Evolutionary conservation across 2,888 invertebrate species (phyloP).

Genomic region (Helleia helle): DNA sequence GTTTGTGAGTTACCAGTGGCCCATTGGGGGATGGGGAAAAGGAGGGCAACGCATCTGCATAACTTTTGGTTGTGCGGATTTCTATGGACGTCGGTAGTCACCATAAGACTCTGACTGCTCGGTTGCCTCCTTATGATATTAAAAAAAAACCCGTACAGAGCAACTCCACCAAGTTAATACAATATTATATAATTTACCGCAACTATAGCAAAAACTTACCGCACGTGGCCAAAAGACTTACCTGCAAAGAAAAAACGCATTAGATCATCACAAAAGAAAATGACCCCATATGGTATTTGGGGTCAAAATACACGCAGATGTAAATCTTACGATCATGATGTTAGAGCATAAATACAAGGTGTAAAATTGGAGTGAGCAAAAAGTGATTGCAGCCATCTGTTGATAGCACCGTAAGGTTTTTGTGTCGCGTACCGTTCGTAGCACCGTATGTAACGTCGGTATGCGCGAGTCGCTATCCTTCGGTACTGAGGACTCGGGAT

Average conservation of each 20-base stretch:
- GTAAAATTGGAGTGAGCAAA: conserved; percentile 4
- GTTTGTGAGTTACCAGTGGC: no score
- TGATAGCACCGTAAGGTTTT: neutral
- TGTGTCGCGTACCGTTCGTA: neutral
- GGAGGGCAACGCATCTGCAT: no score
- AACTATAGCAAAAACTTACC: conserved; percentile 4
- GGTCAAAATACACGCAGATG: neutral
- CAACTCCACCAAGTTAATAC: no score
- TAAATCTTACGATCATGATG: neutral
- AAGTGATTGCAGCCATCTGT: conserved; percentile 1
- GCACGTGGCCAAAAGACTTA: conserved; percentile 21
- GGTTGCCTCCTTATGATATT: no score
- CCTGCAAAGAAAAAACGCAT: conserved; percentile 23
- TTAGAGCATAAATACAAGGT: neutral
- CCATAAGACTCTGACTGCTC: no score
- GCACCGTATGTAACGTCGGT: neutral
- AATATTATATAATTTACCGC: no score
- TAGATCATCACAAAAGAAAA: conserved; percentile 17
- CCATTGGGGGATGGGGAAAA: no score
- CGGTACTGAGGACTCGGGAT: no score
- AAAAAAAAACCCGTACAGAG: no score
- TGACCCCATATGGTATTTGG: conserved; percentile 20
- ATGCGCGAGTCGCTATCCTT: no score
- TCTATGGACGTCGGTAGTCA: no score
- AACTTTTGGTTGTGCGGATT: no score